Conservation (phyloP, 2,888 invertebrate species). For the Chrysomela aeneicollis region DNA sequence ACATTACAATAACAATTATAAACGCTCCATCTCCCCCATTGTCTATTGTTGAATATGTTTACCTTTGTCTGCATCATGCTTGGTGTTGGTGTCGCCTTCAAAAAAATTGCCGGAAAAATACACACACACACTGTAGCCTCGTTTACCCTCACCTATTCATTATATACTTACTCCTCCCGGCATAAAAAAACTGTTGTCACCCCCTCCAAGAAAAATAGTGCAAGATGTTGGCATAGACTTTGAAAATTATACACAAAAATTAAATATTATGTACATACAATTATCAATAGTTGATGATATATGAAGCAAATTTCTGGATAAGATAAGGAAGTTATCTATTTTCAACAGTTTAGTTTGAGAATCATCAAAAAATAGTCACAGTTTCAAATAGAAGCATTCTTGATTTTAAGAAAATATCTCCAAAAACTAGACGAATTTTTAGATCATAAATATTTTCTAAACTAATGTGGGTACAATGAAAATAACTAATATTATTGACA, state of each 20-base stretch:
- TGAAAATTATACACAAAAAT: neutral
- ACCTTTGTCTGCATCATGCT: conserved; percentile 45
- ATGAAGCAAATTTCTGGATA: no score
- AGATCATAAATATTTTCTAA: no score
- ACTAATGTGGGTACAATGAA: no score
- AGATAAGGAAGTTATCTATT: no score
- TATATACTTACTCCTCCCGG: conserved; percentile 55
- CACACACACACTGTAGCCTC: conserved; percentile 45
- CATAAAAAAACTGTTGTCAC: conserved; percentile 48
- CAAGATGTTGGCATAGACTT: conserved; percentile 43
- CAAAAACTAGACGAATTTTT: no score
- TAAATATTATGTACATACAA: no score
- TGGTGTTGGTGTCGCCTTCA: conserved; percentile 27
- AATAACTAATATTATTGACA: no score
- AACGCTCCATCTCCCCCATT: conserved; percentile 14
- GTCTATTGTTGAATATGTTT: conserved; percentile 27
- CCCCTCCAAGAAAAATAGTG: conserved; percentile 41
- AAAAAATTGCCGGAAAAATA: conserved; percentile 36
- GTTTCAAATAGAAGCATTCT: no score
- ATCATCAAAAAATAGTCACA: no score
- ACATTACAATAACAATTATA: neutral
- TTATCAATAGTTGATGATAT: no score
- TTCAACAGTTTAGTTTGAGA: no score
- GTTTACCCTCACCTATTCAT: conserved; percentile 49
- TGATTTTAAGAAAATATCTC: no score